Evolutionary conservation across 2,113 vertebrate species (phyloP).

Genomic region (Syngnathoides biaculeatus): DNA sequence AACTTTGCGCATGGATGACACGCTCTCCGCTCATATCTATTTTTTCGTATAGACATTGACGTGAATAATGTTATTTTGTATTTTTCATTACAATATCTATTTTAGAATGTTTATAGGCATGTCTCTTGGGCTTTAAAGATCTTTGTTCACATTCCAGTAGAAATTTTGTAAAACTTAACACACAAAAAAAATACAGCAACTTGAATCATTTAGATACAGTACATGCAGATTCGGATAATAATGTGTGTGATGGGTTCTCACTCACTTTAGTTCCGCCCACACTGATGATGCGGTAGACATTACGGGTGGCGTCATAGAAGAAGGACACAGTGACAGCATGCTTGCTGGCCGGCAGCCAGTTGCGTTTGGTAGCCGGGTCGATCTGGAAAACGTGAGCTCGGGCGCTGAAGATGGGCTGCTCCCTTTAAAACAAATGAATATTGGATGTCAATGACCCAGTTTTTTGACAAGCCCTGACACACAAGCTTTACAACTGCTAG

Average conservation of each 20-base stretch:
- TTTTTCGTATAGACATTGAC: no score
- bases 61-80: no score
- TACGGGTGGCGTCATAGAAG: conserved; percentile 82
- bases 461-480: neutral
- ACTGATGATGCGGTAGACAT: conserved; percentile 93
- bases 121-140: no score
- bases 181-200: no score
- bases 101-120: no score
- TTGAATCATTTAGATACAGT: neutral
- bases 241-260: neutral
- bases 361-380: conserved; percentile 89
- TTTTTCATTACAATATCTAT: no score
- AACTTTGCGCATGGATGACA: no score
- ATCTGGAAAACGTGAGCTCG: conserved; percentile 97
- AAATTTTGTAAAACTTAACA: no score
- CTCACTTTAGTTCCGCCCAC: conserved; percentile 92
- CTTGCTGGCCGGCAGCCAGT: conserved; percentile 95
- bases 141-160: no score
- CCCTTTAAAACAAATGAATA: conserved; percentile 68
- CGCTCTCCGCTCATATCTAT: no score
- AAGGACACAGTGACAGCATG: conserved; percentile 86
- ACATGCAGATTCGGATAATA: no score
- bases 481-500: neutral
- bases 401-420: conserved; percentile 93
- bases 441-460: neutral